These are phyloP conservation scores for Caligus rogercresseyi DNA, from an alignment of 1,140 invertebrate species.

Conservation along the genomic window DNA sequence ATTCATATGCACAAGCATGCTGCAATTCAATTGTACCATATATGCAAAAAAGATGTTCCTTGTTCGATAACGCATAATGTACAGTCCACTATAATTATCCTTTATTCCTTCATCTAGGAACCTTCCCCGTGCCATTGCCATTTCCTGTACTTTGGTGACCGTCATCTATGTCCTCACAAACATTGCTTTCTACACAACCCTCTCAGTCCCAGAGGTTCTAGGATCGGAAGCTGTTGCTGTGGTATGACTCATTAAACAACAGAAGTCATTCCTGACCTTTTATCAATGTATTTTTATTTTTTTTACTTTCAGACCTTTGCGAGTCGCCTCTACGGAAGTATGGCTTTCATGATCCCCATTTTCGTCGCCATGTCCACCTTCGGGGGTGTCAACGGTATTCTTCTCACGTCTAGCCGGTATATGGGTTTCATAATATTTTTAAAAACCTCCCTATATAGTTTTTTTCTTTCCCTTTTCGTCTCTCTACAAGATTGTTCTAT, in stretches of 20 bases:
- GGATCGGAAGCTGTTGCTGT: constrained; percentile 40
- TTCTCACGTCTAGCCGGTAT: constrained; percentile 38
- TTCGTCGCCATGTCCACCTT: constrained; percentile 43
- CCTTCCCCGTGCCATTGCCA: constrained; percentile 64
- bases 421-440: neutral
- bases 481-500: constrained; percentile 28
- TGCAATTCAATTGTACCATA: no score
- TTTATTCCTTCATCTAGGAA: constrained; percentile 41
- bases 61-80: no score
- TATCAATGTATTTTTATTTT: neutral
- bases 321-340: constrained; percentile 33
- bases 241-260: constrained; percentile 30
- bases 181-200: constrained; percentile 69
- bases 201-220: constrained; percentile 39
- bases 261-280: neutral
- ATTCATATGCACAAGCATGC: no score
- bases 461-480: neutral
- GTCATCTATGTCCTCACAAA: constrained; percentile 69
- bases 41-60: no score
- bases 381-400: constrained; percentile 41
- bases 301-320: constrained; percentile 31
- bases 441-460: neutral
- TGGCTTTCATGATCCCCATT: constrained; percentile 39
- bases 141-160: constrained; percentile 67
- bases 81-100: no score